Evolutionary conservation across 92 coral and sea anemone species (phyloP).

Genomic region (Palythoa caribaeorum): DNA sequence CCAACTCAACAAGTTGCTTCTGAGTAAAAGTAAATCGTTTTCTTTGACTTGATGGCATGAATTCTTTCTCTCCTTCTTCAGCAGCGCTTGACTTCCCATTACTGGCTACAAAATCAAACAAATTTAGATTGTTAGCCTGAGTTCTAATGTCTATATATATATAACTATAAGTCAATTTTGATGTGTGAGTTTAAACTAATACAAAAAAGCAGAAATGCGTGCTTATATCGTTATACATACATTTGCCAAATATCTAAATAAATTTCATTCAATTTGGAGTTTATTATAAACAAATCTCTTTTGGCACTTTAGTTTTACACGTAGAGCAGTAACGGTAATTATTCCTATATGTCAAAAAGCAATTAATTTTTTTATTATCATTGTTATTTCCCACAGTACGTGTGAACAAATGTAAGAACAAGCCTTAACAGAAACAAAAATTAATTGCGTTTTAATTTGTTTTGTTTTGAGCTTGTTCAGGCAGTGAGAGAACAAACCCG

Average conservation of each 20-base stretch:
- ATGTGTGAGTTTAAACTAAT: neutral
- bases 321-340: neutral
- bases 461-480: neutral
- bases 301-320: neutral
- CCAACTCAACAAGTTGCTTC: slow-evolving; percentile 93
- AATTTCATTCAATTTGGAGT: neutral
- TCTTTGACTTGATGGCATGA: slow-evolving; percentile 63
- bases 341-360: neutral
- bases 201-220: neutral
- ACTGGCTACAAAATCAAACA: slow-evolving; percentile 11
- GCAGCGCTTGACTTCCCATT: slow-evolving; percentile 14
- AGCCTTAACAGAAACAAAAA: neutral
- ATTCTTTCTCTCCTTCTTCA: slow-evolving; percentile 40
- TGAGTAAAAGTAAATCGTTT: slow-evolving; percentile 96
- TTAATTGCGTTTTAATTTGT: neutral
- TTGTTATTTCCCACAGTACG: neutral
- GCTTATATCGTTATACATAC: neutral
- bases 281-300: neutral
- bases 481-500: neutral
- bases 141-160: neutral
- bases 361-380: neutral
- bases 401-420: neutral
- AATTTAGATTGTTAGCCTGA: neutral
- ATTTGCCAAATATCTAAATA: neutral
- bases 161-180: neutral